Evolutionary conservation across 2,113 vertebrate genomes (phyloP).

Genomic region (Cephalopterus ornatus): DNA sequence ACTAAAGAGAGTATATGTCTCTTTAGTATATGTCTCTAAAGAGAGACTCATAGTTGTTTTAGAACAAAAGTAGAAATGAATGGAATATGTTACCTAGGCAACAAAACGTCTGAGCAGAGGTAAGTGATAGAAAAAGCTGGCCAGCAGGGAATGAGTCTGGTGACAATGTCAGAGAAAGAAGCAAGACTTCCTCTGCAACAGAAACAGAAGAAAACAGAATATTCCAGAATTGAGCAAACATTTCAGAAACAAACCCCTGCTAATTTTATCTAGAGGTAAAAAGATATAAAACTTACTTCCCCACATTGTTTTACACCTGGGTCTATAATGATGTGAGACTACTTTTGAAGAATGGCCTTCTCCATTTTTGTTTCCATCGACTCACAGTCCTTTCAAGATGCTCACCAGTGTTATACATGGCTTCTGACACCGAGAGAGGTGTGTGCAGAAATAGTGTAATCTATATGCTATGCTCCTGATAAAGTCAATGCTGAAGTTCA

Average conservation of each 20-base stretch:
- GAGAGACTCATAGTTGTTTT: background rate
- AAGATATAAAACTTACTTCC: background rate
- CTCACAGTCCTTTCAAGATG: background rate
- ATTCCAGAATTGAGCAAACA: background rate
- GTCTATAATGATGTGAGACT: background rate
- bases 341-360: background rate
- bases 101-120: slow-evolving; percentile 6
- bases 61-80: slow-evolving; percentile 25
- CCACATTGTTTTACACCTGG: background rate
- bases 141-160: background rate
- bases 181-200: background rate
- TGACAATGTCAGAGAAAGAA: background rate
- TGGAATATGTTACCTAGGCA: slow-evolving; percentile 29
- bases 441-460: background rate
- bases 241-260: background rate
- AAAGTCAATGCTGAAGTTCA: background rate
- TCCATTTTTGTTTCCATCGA: background rate
- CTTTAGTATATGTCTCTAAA: too few species aligned
- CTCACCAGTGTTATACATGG: background rate
- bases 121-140: background rate
- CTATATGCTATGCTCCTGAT: background rate
- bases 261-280: background rate
- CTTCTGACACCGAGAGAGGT: background rate
- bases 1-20: background rate
- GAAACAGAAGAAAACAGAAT: background rate